phyloP scores from a whole-genome alignment of 2,797 vertebrate genomes.

The Poecilia wingei region DNA sequence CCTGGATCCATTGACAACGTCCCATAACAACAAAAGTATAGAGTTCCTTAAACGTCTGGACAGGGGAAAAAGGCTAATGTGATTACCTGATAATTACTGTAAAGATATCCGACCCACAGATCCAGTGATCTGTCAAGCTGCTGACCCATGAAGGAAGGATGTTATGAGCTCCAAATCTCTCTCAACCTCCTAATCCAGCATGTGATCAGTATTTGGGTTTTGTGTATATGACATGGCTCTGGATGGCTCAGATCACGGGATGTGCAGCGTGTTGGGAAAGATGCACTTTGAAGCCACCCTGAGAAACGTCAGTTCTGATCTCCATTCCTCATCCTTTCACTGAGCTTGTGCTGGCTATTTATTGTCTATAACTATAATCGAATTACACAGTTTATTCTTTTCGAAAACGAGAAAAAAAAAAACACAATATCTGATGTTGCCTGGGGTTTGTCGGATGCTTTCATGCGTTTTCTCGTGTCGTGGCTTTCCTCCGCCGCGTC shows the following conservation, averaged over 20 bases:
- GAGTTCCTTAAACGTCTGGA: not conserved
- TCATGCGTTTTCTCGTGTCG: not conserved
- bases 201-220: conserved; percentile 39
- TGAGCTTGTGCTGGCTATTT: not conserved
- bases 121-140: conserved; percentile 2
- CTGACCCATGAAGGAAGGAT: conserved; percentile 24
- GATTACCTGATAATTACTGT: not conserved
- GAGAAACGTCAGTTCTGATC: conserved; percentile 38
- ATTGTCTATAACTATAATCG: not conserved
- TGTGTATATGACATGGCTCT: conserved; percentile 35
- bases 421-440: not conserved
- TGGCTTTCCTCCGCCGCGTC: not conserved
- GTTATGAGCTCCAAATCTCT: conserved; percentile 8
- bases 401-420: not conserved
- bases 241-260: conserved; percentile 54
- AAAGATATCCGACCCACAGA: not conserved
- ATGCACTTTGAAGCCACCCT: conserved; percentile 55
- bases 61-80: not conserved
- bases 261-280: conserved; percentile 26
- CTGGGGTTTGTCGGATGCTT: not conserved
- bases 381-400: not conserved
- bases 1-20: not conserved
- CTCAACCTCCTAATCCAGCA: conserved; percentile 43
- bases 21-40: not conserved
- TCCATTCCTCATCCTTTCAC: not conserved